Evolutionary conservation across 2,113 vertebrate genomes (phyloP).

Genomic region (Leucosticte australis): DNA sequence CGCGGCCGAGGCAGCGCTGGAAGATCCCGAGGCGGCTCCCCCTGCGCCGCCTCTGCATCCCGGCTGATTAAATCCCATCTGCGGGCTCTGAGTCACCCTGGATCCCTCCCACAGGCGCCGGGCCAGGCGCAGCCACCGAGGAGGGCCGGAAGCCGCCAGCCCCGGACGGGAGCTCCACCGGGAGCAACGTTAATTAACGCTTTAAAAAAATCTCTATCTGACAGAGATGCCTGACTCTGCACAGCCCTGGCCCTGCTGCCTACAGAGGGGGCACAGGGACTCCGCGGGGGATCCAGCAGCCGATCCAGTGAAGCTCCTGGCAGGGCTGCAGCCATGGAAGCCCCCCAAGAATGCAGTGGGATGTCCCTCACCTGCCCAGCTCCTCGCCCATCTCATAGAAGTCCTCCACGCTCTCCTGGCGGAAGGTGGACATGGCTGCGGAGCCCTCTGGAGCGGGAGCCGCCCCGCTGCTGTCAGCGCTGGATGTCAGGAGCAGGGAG

Average conservation of each 20-base stretch:
- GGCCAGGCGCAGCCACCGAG: not conserved
- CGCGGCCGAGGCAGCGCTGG: fast-evolving
- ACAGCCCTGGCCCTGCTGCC: not conserved
- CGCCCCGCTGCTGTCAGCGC: not conserved
- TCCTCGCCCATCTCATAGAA: slow-evolving; percentile 84
- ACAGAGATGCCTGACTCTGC: not conserved
- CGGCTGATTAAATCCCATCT: not conserved
- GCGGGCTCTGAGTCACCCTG: slow-evolving; percentile 1
- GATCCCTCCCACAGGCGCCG: not conserved
- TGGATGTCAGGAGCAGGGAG: fast-evolving
- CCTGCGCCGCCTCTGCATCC: not conserved
- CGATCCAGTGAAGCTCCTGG: fast-evolving
- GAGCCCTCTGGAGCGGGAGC: fast-evolving
- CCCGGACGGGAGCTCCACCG: not conserved
- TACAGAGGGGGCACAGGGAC: not conserved
- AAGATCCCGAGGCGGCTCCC: not conserved
- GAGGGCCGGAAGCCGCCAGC: not conserved
- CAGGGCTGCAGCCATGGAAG: not conserved
- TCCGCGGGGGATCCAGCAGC: fast-evolving
- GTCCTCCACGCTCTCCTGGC: slow-evolving; percentile 79
- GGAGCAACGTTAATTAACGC: not conserved
- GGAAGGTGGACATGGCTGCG: slow-evolving; percentile 76
- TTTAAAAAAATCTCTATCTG: not conserved
- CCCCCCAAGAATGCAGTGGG: fast-evolving
- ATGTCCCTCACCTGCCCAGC: slow-evolving; percentile 72